Base-by-base conservation (phyloP, 2,888 invertebrate genomes). In the Cheiracanthium punctorium region DNA sequence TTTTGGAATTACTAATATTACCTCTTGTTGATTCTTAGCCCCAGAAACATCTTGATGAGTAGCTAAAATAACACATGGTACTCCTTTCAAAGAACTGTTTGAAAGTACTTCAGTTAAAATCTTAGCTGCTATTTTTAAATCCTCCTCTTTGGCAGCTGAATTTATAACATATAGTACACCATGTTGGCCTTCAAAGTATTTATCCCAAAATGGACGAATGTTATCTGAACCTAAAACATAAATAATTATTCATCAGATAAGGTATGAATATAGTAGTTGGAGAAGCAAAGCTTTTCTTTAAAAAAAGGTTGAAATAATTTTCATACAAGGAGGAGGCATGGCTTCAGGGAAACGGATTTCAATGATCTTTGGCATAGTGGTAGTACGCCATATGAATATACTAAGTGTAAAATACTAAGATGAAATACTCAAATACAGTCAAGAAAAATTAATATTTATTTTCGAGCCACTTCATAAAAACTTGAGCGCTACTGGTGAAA, bases 181-280 rank as follows among this genome's bases (percentile, higher is more conserved):
- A 84, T 89, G 88, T 65, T 89, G 89, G 28, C 88, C 88, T 48
- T 88, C 82, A 77, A 87, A 89, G 76, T 89, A 89, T 58, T 88
- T 82, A 67, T 80, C 79, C 89, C 89, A 89, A 80, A 89, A 89
- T 32, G 80, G 87, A 33, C 88, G 85, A 48, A 89, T 82, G 20
- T 73, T 74, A 37, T 88, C 87, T 24, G 88, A 81, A 28, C 88
- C 88, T 88, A 8, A 2, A 73, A 67, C n/a, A 67, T 24, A 29
- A 29, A 41, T n/a, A n/a, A n/a, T n/a, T n/a, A n/a, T n/a, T n/a
- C n/a, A n/a, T 12, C 28, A 67, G 14, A 8, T 10, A 41, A 41
- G 14, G 8, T 41, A 41, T 14, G 14, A 41, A 41, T 8, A 41
- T n/a, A 41, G 41, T 8, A 41, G 14, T 41, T 41, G 14, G 8